Base-by-base conservation (phyloP, 2,113 vertebrate species). In the Laticauda laticaudata region DNA sequence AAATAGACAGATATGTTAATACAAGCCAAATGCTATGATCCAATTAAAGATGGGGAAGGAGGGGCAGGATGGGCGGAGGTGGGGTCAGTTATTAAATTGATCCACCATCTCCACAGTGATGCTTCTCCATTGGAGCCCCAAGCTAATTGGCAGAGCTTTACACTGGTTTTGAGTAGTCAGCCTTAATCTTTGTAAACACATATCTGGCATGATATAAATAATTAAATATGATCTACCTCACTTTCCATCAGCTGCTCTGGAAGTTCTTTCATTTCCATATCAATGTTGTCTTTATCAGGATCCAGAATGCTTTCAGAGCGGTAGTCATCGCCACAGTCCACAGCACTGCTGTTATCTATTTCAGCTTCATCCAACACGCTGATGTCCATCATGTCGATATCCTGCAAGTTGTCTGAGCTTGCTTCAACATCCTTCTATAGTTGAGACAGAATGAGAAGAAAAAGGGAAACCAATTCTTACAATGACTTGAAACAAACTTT, bases 301-400 rank as follows among this genome's bases (percentile, higher is more conserved):
- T 97, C 97, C n/a, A 98, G 97, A 59, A 97, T 86, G 51, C 98
- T 97, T 29, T 97, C 97, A 0, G 98, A 94, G 2, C 97, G 96
- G 93, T 97, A 98, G 85, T 98, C 98, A 3, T 98, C 98, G 94
- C 94, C 96, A 29, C 97, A 96, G 88, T 98, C 98, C 0, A 97
- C 96, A 0, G 97, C 97, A 87, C 97, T 97, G 93, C 97, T 97
- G 21, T 98, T 98, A 75, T 99, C 98, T 14, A 99, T 98, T 87
- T 99, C 99, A 0, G 99, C 98, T 92, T 99, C 99, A 75, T 99
- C 99, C 92, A 99, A 94, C 1, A 99, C 97, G 6, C 98, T 99
- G 96, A 99, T 99, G 94, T 99, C 98, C 95, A 99, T 98, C 97
- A 99, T 99, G 95, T 99, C 98, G 94, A 99, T 99, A 53, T 99